Evolutionary conservation across 2,797 vertebrate genomes (phyloP).

Genomic region (Schizopygopsis malacanthus): DNA sequence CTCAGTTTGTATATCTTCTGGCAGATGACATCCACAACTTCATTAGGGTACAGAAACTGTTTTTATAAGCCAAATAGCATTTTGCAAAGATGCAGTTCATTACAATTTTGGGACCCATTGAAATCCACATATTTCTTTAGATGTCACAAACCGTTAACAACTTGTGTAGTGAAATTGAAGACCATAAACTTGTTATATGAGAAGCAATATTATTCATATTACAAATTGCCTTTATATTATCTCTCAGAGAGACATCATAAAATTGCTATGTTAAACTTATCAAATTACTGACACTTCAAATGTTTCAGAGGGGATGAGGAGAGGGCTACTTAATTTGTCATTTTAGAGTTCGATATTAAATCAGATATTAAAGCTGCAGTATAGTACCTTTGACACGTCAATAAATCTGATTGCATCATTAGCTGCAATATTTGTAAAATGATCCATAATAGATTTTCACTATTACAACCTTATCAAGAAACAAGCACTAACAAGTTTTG

Average conservation of each 20-base stretch:
- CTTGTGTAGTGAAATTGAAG: neutral
- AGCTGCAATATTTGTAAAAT: neutral
- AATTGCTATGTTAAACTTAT: neutral
- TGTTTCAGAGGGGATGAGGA: neutral
- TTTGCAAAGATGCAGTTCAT: neutral
- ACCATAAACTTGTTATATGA: slow-evolving; percentile 8
- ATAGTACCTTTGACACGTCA: neutral
- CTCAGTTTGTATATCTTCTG: neutral
- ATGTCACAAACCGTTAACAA: slow-evolving; percentile 17
- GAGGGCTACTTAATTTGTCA: neutral
- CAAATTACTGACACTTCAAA: neutral
- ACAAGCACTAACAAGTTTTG: neutral
- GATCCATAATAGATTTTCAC: neutral
- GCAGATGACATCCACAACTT: neutral
- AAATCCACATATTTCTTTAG: neutral
- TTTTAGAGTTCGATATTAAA: slow-evolving; percentile 1
- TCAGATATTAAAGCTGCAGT: neutral
- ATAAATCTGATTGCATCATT: neutral
- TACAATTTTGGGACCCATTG: neutral
- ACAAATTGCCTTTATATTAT: slow-evolving; percentile 23
- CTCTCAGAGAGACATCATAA: neutral
- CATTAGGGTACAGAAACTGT: neutral
- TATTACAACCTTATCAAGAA: neutral
- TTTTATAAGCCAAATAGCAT: neutral
- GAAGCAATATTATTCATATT: slow-evolving; percentile 12